These are phyloP conservation scores for Melanerpes formicivorus DNA, from an alignment of 2,113 vertebrate genomes.

Conservation along the genomic window DNA sequence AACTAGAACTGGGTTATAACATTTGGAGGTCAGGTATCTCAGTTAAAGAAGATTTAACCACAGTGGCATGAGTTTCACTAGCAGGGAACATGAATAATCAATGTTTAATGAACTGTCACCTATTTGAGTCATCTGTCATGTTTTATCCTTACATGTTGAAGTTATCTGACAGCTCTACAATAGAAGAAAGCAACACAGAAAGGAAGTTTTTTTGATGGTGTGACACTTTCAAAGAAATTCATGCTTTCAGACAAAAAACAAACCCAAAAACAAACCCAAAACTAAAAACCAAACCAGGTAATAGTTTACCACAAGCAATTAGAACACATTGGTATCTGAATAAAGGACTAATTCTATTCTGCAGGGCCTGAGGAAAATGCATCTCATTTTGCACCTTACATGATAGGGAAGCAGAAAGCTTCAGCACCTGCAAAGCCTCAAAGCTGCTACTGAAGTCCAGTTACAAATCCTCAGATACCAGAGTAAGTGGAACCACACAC, in stretches of 20 bases:
- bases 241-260: background rate
- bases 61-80: background rate
- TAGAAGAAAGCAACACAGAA: conserved; percentile 27
- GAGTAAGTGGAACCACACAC: background rate
- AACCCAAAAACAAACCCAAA: no score
- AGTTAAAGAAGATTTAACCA: background rate
- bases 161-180: conserved; percentile 18
- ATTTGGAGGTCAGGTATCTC: background rate
- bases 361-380: background rate
- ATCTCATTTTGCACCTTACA: conserved; percentile 1
- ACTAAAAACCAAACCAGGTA: background rate
- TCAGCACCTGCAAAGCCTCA: background rate
- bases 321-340: conserved; percentile 32
- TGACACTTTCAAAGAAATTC: conserved; percentile 31
- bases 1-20: background rate
- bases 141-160: background rate
- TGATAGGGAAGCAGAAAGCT: conserved; percentile 2
- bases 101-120: conserved; percentile 50
- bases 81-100: conserved; percentile 23
- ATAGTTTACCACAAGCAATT: conserved; percentile 35
- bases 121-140: conserved; percentile 35
- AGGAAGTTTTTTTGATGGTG: conserved; percentile 1
- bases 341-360: background rate
- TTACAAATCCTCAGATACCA: background rate
- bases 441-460: background rate